These are phyloP conservation scores for Takifugu rubripes DNA, from an alignment of 2,797 vertebrate genomes.

Conservation along the genomic window DNA sequence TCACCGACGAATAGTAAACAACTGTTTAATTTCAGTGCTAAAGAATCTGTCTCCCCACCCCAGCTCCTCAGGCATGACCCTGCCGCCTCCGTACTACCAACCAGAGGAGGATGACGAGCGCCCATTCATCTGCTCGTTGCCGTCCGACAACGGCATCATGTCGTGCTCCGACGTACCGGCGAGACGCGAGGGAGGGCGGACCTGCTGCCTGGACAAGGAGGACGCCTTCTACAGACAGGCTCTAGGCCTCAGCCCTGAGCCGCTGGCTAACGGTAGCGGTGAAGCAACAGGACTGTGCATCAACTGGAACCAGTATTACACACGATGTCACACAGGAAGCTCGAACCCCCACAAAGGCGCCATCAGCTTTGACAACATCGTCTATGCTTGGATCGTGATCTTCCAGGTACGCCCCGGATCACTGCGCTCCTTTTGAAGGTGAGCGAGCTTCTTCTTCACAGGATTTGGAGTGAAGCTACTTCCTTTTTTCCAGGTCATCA, in stretches of 20 bases:
- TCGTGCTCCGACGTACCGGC: conserved; percentile 89
- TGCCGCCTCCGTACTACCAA: conserved; percentile 89
- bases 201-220: conserved; percentile 93
- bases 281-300: conserved; percentile 84
- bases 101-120: conserved; percentile 92
- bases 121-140: conserved; percentile 96
- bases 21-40: neutral
- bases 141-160: conserved; percentile 97
- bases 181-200: conserved; percentile 85
- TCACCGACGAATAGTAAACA: neutral
- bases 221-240: conserved; percentile 83
- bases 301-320: conserved; percentile 98
- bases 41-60: neutral
- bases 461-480: neutral
- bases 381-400: conserved; percentile 98
- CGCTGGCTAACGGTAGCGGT: conserved; percentile 81
- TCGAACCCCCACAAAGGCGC: conserved; percentile 95
- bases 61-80: conserved; percentile 86
- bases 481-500: conserved; percentile 84
- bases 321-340: conserved; percentile 87
- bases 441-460: neutral
- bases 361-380: conserved; percentile 99
- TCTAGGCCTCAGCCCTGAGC: conserved; percentile 76
- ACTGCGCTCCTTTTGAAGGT: neutral
- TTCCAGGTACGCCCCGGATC: conserved; percentile 70